Base-by-base conservation (phyloP, 2,888 invertebrate species). In the Epinotia brunnichana region DNA sequence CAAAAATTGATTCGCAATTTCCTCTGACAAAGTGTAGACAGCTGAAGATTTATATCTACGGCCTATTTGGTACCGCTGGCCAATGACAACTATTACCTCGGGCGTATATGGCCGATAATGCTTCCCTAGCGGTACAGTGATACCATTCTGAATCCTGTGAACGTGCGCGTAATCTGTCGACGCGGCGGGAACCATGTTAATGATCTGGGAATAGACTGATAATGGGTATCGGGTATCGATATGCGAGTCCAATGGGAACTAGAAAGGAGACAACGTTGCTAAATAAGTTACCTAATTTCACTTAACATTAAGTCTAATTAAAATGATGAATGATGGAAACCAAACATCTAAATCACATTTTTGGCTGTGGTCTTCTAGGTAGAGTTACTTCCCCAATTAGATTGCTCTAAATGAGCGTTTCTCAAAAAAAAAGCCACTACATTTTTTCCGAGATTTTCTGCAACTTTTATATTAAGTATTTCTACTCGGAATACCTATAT, bases 1-100 rank as follows among this genome's bases (percentile, higher is more conserved):
- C 66, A 70, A 61, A 73, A 76, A 76, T 77, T 76, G 74, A 76
- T 75, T 76, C 64, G 75, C 75, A 70, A 71, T 75, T 75, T 77
- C 66, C 73, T 56, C 54, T 73, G 77, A 77, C 77, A 75, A 76
- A 77, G 75, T 75, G 66, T 75, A 61, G 73, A 70, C 63, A 68
- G 62, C 61, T 44, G 61, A 61, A 53, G 74, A 76, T 77, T 77
- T 74, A 74, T 76, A 63, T 51, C 35, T 56, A 29, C 51, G 54
- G 24, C 76, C 60, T 73, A 74, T 76, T 75, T 70, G 77, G 75
- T 56, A 59, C 73, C 74, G 77, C 73, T 60, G 60, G 51, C 69
- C 56, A 61, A 53, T 57, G 63, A 71, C 74, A 74, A 68, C 73
- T 69, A 69, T 76, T 74, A 73, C 70, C 44, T 41, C 51, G 17